Percentiles rank a stretch among this genome's conserved stretches.
phyloP scores from a whole-genome alignment of 2,797 vertebrate genomes.

The Rhynchotus rufescens region DNA sequence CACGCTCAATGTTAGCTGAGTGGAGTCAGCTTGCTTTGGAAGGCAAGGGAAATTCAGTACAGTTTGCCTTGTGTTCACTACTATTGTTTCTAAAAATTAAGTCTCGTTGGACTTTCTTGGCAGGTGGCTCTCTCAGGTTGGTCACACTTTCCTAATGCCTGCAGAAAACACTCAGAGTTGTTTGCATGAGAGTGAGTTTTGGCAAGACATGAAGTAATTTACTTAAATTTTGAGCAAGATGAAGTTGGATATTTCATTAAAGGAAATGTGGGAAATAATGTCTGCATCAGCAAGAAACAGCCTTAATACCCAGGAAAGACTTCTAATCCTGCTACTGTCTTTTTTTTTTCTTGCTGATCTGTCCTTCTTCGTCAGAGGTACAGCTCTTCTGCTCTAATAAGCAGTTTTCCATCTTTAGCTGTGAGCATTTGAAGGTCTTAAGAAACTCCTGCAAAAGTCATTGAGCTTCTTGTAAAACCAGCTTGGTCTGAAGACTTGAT shows the following conservation, averaged over 20 bases:
- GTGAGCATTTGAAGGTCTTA: neutral
- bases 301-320: neutral
- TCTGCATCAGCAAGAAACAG: neutral
- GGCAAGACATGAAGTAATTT: conserved; percentile 10
- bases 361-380: neutral
- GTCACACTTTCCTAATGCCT: neutral
- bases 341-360: neutral
- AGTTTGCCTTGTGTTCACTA: neutral
- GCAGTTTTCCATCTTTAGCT: neutral
- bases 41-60: neutral
- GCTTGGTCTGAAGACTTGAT: neutral
- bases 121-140: neutral
- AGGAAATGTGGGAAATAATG: neutral
- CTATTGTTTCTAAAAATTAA: neutral
- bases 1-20: neutral
- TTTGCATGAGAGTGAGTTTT: neutral
- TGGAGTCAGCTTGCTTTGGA: neutral
- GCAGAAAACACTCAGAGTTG: neutral
- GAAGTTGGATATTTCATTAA: neutral
- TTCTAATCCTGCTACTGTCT: neutral
- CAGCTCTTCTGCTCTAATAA: neutral
- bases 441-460: neutral
- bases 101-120: neutral
- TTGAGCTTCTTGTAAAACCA: neutral
- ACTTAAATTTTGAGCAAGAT: neutral